A percentile compares a stretch with the other conserved stretches of the same genome.
These are phyloP conservation scores for Macrotrachela quadricornifera DNA, from an alignment of 1,140 invertebrate species.

Conservation along the genomic window DNA sequence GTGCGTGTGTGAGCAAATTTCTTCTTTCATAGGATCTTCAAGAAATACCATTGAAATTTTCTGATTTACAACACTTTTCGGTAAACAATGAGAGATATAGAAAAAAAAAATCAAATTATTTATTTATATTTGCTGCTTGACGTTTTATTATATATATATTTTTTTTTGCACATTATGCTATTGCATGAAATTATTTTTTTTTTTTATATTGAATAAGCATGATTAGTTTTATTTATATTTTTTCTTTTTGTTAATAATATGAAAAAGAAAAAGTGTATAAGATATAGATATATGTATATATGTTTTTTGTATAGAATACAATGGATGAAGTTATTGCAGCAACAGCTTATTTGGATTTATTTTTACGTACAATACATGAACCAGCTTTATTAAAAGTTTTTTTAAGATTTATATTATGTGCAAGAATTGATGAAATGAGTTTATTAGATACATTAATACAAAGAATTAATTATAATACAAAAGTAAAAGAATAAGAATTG, in stretches of 20 bases:
- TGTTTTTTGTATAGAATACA: constrained; percentile 36
- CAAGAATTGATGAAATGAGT: constrained; percentile 50
- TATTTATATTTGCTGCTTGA: too few relatives aligned
- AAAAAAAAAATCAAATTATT: too few relatives aligned
- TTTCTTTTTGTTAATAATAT: not conserved
- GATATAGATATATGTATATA: constrained; percentile 22
- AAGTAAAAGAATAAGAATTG: constrained; percentile 16
- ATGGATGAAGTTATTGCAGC: constrained; percentile 65
- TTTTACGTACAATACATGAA: constrained; percentile 60
- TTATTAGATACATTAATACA: constrained; percentile 28
- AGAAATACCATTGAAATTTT: constrained; percentile 28
- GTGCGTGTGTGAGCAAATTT: not conserved
- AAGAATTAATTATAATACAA: constrained; percentile 22
- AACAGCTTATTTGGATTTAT: constrained; percentile 70
- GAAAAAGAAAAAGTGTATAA: too few relatives aligned
- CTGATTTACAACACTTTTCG: constrained; percentile 29
- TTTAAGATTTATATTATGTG: constrained; percentile 58
- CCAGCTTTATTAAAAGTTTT: constrained; percentile 57
- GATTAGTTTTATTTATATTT: too few relatives aligned
- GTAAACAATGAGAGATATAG: constrained; percentile 24
- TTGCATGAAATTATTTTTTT: too few relatives aligned
- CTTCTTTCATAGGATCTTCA: constrained; percentile 26
- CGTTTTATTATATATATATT: too few relatives aligned
- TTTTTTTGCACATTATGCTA: too few relatives aligned
- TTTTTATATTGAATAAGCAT: too few relatives aligned